phyloP scores from a whole-genome alignment of 2,797 vertebrate species.

The Gymnocypris eckloni region DNA sequence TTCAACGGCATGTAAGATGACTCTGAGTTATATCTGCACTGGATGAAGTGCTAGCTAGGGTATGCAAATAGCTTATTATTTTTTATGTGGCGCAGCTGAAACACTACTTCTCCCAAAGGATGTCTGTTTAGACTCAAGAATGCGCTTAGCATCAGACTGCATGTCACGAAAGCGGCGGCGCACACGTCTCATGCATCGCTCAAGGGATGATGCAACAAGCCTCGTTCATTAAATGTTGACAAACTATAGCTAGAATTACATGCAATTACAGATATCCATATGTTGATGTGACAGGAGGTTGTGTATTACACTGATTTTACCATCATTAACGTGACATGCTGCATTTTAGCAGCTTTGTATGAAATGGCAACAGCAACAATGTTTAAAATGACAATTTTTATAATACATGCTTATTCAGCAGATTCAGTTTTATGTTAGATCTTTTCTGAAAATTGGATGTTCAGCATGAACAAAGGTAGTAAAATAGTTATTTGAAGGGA shows the following conservation, averaged over 20 bases:
- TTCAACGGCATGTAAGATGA: background rate
- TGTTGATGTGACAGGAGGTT: constrained; percentile 6
- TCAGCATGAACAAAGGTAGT: background rate
- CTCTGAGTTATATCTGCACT: background rate
- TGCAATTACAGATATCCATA: constrained; percentile 29
- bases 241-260: constrained; percentile 29
- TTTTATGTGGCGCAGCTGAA: constrained; percentile 26
- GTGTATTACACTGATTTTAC: constrained; percentile 19
- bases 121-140: constrained; percentile 12
- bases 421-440: background rate
- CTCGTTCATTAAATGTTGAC: constrained; percentile 23
- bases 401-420: background rate
- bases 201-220: constrained; percentile 13
- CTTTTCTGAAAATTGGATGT: background rate
- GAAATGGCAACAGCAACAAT: background rate
- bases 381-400: background rate
- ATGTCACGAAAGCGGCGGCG: background rate
- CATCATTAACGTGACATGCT: background rate
- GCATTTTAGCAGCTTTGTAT: background rate
- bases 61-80: constrained; percentile 44
- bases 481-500: no score
- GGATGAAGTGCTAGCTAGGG: constrained; percentile 27
- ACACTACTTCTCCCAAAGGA: constrained; percentile 35
- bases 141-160: constrained; percentile 15
- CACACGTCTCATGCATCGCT: background rate